These are phyloP conservation scores for Styela clava DNA, from an alignment of 23 tunicate genomes.

Conservation along the genomic window DNA sequence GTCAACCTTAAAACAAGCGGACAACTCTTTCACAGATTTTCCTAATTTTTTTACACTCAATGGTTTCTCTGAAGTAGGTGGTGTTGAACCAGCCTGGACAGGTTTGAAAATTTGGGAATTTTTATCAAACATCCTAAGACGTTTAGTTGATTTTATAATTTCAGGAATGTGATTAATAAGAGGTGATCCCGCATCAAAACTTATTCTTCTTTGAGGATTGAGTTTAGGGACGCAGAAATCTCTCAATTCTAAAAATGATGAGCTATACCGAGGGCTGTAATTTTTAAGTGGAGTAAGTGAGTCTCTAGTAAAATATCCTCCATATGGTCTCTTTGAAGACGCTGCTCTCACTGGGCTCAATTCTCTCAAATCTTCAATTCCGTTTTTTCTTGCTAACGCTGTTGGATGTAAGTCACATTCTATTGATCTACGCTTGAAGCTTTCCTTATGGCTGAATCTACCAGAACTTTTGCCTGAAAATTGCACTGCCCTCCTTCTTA, in stretches of 20 bases:
- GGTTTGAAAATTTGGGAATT: background rate
- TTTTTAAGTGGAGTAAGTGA: background rate
- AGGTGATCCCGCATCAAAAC: conserved; percentile 11
- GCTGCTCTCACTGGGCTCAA: conserved; percentile 15
- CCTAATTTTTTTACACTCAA: conserved; percentile 1
- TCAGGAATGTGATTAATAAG: background rate
- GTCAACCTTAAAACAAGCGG: background rate
- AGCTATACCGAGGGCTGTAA: background rate
- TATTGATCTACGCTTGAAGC: conserved; percentile 28
- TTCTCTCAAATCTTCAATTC: conserved; percentile 18
- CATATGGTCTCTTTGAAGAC: background rate
- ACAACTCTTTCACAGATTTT: background rate
- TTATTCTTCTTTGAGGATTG: conserved; percentile 2
- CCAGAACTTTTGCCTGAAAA: conserved; percentile 7
- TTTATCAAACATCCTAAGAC: background rate
- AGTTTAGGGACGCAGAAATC: background rate
- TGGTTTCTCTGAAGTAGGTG: background rate
- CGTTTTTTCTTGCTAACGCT: conserved; percentile 33
- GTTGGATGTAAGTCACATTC: conserved; percentile 60
- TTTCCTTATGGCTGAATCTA: conserved; percentile 17
- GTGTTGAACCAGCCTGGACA: conserved; percentile 8
- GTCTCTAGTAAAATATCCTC: conserved; percentile 13
- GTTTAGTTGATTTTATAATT: background rate
- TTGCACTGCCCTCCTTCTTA: conserved; percentile 22
- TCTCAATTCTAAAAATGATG: background rate